Conservation (phyloP, 2,797 vertebrate genomes). For the Sarcoramphus papa region DNA sequence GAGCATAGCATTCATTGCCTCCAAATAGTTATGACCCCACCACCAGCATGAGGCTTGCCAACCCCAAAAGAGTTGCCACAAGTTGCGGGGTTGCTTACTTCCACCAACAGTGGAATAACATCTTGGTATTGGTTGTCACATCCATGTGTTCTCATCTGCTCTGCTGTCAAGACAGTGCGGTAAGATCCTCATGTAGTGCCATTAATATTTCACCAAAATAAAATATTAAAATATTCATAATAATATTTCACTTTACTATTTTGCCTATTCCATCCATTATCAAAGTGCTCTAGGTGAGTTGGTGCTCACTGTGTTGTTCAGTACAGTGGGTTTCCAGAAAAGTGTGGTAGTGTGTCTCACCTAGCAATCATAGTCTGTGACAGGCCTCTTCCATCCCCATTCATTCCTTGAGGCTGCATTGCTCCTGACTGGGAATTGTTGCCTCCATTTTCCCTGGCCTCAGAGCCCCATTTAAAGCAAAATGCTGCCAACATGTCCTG, state of each 20-base stretch:
- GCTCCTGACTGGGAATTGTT: background rate
- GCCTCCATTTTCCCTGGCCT: background rate
- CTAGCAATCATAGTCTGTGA: too few species aligned
- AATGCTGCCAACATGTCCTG: fast-evolving
- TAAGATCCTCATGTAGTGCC: background rate
- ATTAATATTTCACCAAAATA: background rate
- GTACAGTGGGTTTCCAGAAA: background rate
- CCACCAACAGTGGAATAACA: background rate
- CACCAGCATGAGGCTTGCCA: background rate
- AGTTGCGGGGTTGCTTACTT: background rate
- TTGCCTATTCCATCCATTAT: background rate
- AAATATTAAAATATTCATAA: background rate
- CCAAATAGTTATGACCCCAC: background rate
- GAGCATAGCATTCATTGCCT: background rate
- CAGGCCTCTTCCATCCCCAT: background rate
- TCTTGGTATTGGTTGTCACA: background rate
- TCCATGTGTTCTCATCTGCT: background rate
- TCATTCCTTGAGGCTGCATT: background rate
- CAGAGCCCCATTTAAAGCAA: background rate
- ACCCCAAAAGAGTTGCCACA: background rate
- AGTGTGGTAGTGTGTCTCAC: background rate
- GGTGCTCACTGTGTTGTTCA: background rate
- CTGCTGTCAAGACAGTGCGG: background rate
- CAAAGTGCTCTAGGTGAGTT: background rate
- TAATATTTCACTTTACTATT: background rate